Base-by-base conservation (phyloP, 2,888 invertebrate genomes). In the Oithona nana region DNA sequence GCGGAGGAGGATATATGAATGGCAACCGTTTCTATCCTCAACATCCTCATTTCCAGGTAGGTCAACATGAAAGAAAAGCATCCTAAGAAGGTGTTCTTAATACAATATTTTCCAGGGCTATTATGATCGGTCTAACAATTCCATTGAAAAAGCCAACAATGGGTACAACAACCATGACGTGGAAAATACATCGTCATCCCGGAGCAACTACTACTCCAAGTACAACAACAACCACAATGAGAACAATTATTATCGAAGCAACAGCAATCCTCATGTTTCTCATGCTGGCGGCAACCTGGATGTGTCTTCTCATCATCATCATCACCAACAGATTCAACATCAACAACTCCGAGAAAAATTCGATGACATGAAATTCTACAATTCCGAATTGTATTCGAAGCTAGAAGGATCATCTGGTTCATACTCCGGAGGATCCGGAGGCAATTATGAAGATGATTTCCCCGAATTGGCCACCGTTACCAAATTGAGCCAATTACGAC, bases 381-480 rank as follows among this genome's bases (percentile, higher is more conserved):
- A 39, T 39, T 11, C 8, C 16, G 16, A 16, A 16, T 6, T 6
- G 16, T n/a, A n/a, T n/a, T n/a, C n/a, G n/a, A n/a, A n/a, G n/a
- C n/a, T n/a, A n/a, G n/a, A n/a, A n/a, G n/a, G n/a, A n/a, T n/a
- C n/a, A n/a, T 39, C 39, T 16, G 39, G 39, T 6, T 11, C 8
- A 6, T 39, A 39, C 16, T 39, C 39, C 16, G 39, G 39, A 39
- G 29, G 28, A 1, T 28, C n/a, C 4, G 57, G 57, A 29, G 57
- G 28, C 3, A 28, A 3, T 13, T 57, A 57, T 29, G 57, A 57
- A 29, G 57, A 57, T 2, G 57, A 57, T 20, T 57, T 57, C 28
- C 57, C 57, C n/a, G 57, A 57, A 28, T 29, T 57, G 57, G 26
- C 54, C 1, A 39, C 39, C 39, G 39, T 16, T 11, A n/a, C 57